phyloP scores from a whole-genome alignment of 1,140 invertebrate species.

The Hydropsyche tenuis region DNA sequence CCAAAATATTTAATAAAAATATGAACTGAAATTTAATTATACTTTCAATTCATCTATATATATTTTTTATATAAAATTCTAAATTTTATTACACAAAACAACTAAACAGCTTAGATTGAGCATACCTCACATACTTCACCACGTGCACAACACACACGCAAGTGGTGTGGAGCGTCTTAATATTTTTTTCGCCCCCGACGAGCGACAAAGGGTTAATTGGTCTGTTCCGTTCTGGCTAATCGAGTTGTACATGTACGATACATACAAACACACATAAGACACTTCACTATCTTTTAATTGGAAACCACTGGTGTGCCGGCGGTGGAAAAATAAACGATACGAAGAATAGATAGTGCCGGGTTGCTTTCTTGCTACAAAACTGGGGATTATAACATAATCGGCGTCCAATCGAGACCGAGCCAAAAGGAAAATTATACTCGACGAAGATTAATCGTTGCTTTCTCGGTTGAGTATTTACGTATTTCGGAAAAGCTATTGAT shows the following conservation, averaged over 20 bases:
- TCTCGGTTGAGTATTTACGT: not conserved
- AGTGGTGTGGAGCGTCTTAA: too few species aligned
- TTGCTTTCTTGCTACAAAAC: not conserved
- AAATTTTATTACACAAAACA: too few species aligned
- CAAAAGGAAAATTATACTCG: too few species aligned
- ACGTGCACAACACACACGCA: too few species aligned
- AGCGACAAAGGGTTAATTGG: conserved; percentile 10
- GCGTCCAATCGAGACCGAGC: not conserved
- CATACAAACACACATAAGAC: conserved; percentile 8
- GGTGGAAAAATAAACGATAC: conserved; percentile 36
- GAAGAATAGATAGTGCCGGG: conserved; percentile 17
- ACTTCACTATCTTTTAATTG: conserved; percentile 48
- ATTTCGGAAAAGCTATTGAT: too few species aligned
- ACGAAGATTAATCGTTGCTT: not conserved
- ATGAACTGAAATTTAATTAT: too few species aligned
- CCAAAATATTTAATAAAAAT: too few species aligned
- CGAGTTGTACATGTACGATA: conserved; percentile 12
- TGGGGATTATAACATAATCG: conserved; percentile 7
- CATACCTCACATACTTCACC: too few species aligned
- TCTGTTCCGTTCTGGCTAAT: not conserved
- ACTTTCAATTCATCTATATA: too few species aligned
- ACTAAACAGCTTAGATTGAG: too few species aligned
- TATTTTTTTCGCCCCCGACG: too few species aligned
- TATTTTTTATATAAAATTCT: too few species aligned
- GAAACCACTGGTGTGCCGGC: conserved; percentile 32